Evolutionary conservation across 2,113 vertebrate species (phyloP).

Genomic region (Sceloporus undulatus): DNA sequence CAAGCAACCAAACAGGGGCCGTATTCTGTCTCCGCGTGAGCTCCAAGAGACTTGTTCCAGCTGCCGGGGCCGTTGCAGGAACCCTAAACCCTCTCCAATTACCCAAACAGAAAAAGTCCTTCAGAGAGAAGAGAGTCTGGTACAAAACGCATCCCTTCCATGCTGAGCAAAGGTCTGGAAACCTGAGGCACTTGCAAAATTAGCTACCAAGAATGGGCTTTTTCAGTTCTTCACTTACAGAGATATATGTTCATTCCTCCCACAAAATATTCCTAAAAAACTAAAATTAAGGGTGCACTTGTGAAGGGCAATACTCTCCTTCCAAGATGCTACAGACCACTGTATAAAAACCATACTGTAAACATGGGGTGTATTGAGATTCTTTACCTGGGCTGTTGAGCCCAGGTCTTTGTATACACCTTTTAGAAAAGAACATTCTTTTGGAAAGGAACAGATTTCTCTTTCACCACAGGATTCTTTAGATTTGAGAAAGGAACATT

Average conservation of each 20-base stretch:
- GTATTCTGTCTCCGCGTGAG: conserved; percentile 21
- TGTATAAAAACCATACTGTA: background rate
- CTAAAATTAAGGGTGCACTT: conserved; percentile 6
- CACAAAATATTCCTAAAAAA: background rate
- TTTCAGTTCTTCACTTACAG: rapidly evolving
- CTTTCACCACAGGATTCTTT: no score
- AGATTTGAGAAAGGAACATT: no score
- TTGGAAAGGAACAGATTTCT: background rate
- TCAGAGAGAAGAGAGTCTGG: conserved; percentile 28
- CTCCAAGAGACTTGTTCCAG: background rate
- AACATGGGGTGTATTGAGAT: background rate
- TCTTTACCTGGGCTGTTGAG: background rate
- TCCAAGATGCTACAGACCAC: conserved; percentile 4
- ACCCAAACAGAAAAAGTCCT: conserved; percentile 47
- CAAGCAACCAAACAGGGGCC: conserved; percentile 29
- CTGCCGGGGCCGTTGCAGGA: background rate
- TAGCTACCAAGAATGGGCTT: conserved; percentile 6
- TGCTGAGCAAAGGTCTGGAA: background rate
- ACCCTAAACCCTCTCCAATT: conserved; percentile 38
- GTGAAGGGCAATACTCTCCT: rapidly evolving
- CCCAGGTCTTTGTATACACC: background rate
- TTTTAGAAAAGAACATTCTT: background rate
- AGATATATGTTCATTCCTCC: background rate
- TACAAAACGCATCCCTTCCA: background rate
- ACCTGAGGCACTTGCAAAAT: conserved; percentile 17